These are phyloP conservation scores for Cheracebus regulus DNA, from an alignment of 2,797 vertebrate genomes.

Conservation along the genomic window DNA sequence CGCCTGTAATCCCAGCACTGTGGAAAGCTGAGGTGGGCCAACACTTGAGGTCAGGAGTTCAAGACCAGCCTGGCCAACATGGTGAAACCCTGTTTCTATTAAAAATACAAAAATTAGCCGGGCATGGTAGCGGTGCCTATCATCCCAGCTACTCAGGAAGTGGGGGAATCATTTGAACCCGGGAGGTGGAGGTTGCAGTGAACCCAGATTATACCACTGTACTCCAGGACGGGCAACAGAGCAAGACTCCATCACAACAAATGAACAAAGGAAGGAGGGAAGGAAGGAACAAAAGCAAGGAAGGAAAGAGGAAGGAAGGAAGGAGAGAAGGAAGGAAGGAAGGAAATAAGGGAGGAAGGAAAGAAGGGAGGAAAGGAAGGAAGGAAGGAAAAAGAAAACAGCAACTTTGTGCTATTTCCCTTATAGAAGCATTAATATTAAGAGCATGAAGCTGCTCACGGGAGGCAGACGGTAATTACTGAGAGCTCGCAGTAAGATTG, in stretches of 20 bases:
- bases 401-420: background rate
- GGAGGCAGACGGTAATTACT: background rate
- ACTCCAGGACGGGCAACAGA: background rate
- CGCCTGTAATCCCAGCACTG: background rate
- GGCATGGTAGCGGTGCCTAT: background rate
- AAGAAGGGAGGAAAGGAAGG: too few relatives aligned
- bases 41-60: background rate
- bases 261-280: too few relatives aligned
- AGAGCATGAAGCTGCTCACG: background rate
- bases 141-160: background rate
- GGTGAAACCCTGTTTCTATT: background rate
- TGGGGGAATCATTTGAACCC: background rate
- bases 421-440: background rate
- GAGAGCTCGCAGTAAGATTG: background rate
- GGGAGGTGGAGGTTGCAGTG: background rate
- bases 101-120: background rate
- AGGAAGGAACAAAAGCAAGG: too few relatives aligned
- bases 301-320: too few relatives aligned
- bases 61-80: background rate
- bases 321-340: too few relatives aligned
- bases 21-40: background rate
- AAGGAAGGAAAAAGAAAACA: background rate
- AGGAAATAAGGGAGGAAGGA: fast-evolving
- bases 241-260: background rate
- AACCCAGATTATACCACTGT: background rate